These are phyloP conservation scores for Prionailurus viverrinus DNA, from an alignment of 2,113 vertebrate species.

Conservation along the genomic window DNA sequence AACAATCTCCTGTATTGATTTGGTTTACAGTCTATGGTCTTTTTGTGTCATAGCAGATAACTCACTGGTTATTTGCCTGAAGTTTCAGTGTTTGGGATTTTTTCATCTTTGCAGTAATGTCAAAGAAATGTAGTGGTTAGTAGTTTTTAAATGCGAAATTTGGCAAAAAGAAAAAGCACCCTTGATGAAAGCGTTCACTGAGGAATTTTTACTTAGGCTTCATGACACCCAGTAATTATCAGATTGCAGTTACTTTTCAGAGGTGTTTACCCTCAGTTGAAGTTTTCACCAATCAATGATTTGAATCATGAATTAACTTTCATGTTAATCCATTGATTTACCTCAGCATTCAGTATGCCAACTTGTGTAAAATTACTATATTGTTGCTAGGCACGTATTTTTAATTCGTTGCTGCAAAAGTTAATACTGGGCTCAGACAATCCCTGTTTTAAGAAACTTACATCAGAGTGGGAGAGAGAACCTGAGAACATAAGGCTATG, in stretches of 20 bases:
- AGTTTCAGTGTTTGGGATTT: background rate
- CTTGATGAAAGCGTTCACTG: conserved; percentile 45
- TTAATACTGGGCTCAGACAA: background rate
- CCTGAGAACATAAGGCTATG: background rate
- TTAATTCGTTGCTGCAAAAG: background rate
- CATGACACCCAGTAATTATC: conserved; percentile 37
- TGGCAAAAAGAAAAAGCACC: conserved; percentile 51
- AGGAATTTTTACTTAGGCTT: conserved; percentile 36
- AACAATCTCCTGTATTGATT: conserved; percentile 2
- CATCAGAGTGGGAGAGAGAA: background rate
- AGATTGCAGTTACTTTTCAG: conserved; percentile 50
- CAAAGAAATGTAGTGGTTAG: background rate
- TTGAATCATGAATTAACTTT: background rate
- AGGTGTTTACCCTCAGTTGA: conserved; percentile 54
- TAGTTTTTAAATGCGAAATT: conserved; percentile 47
- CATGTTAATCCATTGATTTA: conserved; percentile 19
- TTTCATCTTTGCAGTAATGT: background rate
- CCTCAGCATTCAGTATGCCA: background rate
- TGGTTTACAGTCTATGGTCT: background rate
- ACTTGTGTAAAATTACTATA: background rate
- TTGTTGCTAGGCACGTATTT: background rate
- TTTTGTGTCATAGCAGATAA: background rate
- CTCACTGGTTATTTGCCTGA: conserved; percentile 4
- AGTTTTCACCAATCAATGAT: background rate
- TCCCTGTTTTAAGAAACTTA: background rate